Base-by-base conservation (phyloP, 2,888 invertebrate species). In the Ormyrus labotus region DNA sequence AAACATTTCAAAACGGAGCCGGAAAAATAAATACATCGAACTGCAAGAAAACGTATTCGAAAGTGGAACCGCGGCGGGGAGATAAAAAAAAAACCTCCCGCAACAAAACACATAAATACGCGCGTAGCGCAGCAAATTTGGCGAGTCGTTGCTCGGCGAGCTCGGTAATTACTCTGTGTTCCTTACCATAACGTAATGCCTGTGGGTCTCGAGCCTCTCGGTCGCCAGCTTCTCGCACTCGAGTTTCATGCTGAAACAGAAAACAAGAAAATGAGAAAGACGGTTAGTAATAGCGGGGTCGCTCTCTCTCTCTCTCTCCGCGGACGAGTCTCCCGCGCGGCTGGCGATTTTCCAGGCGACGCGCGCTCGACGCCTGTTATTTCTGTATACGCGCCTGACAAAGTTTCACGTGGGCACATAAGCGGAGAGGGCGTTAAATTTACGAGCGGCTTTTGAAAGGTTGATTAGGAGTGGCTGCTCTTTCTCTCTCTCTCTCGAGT, bases 141-240 rank as follows among this genome's bases (percentile, higher is more conserved):
- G 65, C 51, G 10, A 67, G 10, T 67, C 51, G 51, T 51, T 51
- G 19, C 19, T 51, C 19, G 19, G 9, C 53, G n/a, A 74, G 50
- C 10, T 13, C 57, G 47, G n/a, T 53, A 68, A 68, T 61, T 72
- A 76, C 57, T 76, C 67, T 50, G 10, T 13, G 13, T 69, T 68
- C 7, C 95, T 94, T 92, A 96, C 96, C 96, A 96, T 96, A 86
- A 96, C 96, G 92, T 96, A 96, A 92, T 96, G 96, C 92, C 96
- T 93, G 91, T 96, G 96, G 92, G 96, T 96, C 93, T 96, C 96
- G 88, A 96, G 96, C 93, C 96, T 96, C 93, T 97, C 96, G 91
- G 95, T 95, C 88, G 95, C 96, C 91, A 96, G 92, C 92, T 97
- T 97, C 92, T 97, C 96, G 92, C 96, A 95, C 92, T 97, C 96